Evolutionary conservation across 64 coral and sea anemone species (phyloP).

Genomic region (Exaiptasia diaphana): DNA sequence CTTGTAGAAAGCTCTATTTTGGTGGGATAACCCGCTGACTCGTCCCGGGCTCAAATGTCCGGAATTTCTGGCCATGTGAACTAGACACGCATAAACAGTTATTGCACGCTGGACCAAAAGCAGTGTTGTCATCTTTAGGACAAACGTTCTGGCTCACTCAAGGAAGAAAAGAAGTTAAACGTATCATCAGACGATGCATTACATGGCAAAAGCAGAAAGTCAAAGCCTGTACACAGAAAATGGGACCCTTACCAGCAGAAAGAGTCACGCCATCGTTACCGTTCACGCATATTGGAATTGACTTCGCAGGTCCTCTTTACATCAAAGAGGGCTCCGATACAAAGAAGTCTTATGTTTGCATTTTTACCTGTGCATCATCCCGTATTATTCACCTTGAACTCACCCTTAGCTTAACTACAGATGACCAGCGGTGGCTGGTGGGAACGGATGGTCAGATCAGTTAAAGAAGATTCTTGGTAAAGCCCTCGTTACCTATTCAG

Average conservation of each 20-base stretch:
- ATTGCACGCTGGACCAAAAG: slow-evolving; percentile 25
- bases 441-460: background rate
- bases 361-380: slow-evolving; percentile 22
- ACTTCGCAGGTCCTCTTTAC: slow-evolving; percentile 53
- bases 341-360: slow-evolving; percentile 29
- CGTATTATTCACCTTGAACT: slow-evolving; percentile 53
- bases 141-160: background rate
- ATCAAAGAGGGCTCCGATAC: slow-evolving; percentile 9
- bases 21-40: too few species aligned
- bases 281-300: slow-evolving; percentile 35
- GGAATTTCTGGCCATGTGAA: too few species aligned
- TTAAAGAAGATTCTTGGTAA: slow-evolving; percentile 28
- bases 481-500: slow-evolving; percentile 14
- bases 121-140: background rate
- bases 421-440: slow-evolving; percentile 18
- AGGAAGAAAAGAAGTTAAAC: slow-evolving; percentile 11
- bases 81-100: background rate
- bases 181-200: background rate
- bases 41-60: too few species aligned
- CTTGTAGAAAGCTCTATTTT: too few species aligned
- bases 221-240: background rate
- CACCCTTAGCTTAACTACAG: slow-evolving; percentile 1
- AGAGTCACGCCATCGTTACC: slow-evolving; percentile 9
- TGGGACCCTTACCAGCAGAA: background rate
- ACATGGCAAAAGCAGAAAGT: background rate